Evolutionary conservation across 2,113 vertebrate species (phyloP).

Genomic region (Zapus hudsonius): DNA sequence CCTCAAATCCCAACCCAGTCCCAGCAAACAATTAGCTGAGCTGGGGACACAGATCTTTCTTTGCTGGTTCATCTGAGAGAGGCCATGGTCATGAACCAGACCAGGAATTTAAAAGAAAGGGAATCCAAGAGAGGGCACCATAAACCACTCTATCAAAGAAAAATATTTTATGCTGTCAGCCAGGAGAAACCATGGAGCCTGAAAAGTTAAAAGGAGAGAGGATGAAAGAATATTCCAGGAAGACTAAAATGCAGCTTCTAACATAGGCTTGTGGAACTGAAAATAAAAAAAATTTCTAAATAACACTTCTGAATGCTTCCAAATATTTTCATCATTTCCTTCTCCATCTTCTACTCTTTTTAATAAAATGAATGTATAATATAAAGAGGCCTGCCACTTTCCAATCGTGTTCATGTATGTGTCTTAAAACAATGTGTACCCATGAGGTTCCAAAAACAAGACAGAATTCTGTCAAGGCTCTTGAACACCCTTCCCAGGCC

Average conservation of each 20-base stretch:
- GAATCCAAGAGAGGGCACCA: conserved; percentile 79
- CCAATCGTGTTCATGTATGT: background rate
- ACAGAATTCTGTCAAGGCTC: no score
- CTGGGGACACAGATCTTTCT: background rate
- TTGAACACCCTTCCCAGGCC: no score
- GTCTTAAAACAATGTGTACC: background rate
- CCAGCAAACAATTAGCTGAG: no score
- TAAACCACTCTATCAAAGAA: conserved; percentile 8
- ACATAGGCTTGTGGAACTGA: background rate
- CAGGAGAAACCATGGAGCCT: background rate
- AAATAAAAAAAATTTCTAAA: background rate
- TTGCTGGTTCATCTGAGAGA: background rate
- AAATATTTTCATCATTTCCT: background rate
- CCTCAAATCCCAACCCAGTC: background rate
- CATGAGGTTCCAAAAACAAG: no score
- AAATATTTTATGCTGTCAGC: background rate
- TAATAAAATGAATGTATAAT: background rate
- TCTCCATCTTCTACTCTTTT: background rate
- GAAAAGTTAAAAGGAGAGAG: background rate
- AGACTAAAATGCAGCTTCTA: background rate
- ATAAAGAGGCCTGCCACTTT: background rate
- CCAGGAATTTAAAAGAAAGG: background rate
- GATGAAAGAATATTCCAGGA: background rate
- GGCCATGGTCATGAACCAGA: background rate
- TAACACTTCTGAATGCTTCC: background rate